Percentiles rank a stretch among this genome's conserved stretches.
Conservation (phyloP, 2,888 invertebrate genomes). For the Girardia tigrina region DNA sequence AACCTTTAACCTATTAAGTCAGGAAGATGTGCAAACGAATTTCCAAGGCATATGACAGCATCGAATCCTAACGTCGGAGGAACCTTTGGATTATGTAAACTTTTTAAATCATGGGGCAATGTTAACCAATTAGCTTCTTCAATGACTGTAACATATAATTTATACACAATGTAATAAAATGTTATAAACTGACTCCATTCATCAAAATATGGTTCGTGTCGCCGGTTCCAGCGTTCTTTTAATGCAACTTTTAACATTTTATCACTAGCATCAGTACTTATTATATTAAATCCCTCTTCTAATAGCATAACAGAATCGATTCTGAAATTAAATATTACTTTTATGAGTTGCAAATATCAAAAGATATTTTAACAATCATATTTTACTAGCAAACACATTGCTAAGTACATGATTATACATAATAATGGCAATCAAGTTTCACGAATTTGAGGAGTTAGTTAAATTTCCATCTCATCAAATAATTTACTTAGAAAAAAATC, state of each 20-base stretch:
- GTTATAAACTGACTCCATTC: constrained; percentile 62
- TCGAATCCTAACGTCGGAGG: constrained; percentile 58
- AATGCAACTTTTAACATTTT: constrained; percentile 79
- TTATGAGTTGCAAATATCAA: no score
- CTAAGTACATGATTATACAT: no score
- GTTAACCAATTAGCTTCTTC: constrained; percentile 82
- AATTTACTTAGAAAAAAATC: no score
- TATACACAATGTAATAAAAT: neutral
- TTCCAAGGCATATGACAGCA: constrained; percentile 74
- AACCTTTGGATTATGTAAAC: constrained; percentile 51
- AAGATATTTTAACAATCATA: no score
- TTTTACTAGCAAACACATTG: no score
- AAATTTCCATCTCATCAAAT: no score
- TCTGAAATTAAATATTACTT: no score
- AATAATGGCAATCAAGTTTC: no score
- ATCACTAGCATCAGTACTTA: constrained; percentile 75
- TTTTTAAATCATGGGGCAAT: constrained; percentile 61
- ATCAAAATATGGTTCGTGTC: constrained; percentile 65
- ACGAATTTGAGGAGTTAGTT: no score
- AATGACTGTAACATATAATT: constrained; percentile 57
- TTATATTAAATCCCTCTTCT: constrained; percentile 71
- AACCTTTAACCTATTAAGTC: constrained; percentile 64
- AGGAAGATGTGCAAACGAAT: constrained; percentile 75
- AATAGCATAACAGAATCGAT: constrained; percentile 74
- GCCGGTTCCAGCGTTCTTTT: constrained; percentile 68